Evolutionary conservation across 30 jellyfish, hydroid and myxozoan species (phyloP), one percentile per base, ranked within the genome.

Genomic region (Rhopilema esculentum): DNA sequence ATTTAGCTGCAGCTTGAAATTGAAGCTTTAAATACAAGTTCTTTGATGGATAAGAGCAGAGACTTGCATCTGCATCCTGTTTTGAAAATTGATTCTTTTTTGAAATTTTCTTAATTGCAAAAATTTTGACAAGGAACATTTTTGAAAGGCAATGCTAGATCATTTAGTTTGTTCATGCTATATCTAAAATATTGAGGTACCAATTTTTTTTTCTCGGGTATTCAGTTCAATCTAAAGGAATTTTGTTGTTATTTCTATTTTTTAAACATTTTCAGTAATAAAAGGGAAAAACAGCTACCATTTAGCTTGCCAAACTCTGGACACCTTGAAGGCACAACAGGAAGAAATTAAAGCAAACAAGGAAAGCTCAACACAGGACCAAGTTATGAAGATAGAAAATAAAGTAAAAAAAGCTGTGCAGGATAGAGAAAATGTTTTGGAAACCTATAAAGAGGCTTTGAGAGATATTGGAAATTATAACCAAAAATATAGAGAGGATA

Each of bases 231-330:
- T n/a, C n/a, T n/a, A n/a, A n/a, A n/a, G n/a, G n/a, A n/a, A n/a
- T n/a, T n/a, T n/a, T n/a, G n/a, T n/a, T n/a, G 57, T 12, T 2
- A 17, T 16, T 40, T 7, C 21, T 21, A n/a, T 82, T 77, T 62
- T 16, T 30, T 31, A 6, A 1, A 64, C 16, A 24, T 40, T 88
- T 83, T n/a, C 67, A 93, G 98, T 79, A 17, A 33, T 48, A 17
- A 88, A 88, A 84, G 94, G 98, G 0, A 93, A 66, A 89, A 90
- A 82, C 30, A 88, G 81, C 30, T 93, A 88, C 78, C 98, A 93
- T 72, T 26, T 90, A 1, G 84, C 96, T 15, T 66, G 88, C 69
- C 93, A 85, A 28, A 17, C 48, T 33, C 81, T 69, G 31, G 96
- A 82, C 49, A n/a, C 77, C 4, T 26, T 19, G n/a, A 85, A 79